These are phyloP conservation scores for Gobionotothen gibberifrons DNA, from an alignment of 2,797 vertebrate genomes.

Conservation along the genomic window DNA sequence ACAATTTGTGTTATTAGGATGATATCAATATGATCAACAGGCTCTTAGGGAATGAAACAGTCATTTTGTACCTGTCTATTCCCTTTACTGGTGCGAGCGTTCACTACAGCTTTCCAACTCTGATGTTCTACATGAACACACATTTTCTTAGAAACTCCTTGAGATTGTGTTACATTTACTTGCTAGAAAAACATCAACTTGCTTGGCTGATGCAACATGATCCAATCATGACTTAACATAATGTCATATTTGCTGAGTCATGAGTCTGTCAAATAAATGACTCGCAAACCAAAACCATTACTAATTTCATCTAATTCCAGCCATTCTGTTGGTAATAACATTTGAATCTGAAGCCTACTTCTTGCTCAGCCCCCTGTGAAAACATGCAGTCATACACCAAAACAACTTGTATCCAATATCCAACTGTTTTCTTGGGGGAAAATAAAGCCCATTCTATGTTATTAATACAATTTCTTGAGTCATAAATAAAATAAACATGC, in stretches of 20 bases:
- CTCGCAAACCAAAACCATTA: slow-evolving; percentile 22
- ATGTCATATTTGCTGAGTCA: slow-evolving; percentile 26
- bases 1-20: background rate
- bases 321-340: slow-evolving; percentile 16
- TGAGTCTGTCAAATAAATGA: slow-evolving; percentile 37
- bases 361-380: slow-evolving; percentile 12
- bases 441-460: slow-evolving; percentile 3
- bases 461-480: slow-evolving; percentile 25
- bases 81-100: too few species aligned
- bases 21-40: background rate
- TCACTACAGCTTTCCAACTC: background rate
- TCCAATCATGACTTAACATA: slow-evolving; percentile 1
- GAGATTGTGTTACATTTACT: background rate
- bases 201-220: slow-evolving; percentile 12
- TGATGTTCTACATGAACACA: background rate
- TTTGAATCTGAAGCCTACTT: slow-evolving; percentile 18
- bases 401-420: slow-evolving; percentile 6
- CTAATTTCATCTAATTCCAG: slow-evolving; percentile 31
- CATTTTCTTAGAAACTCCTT: slow-evolving; percentile 1
- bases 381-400: slow-evolving; percentile 27
- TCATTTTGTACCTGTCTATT: too few species aligned
- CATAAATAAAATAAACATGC: slow-evolving; percentile 23
- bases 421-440: slow-evolving; percentile 34
- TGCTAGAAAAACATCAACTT: slow-evolving; percentile 5
- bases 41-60: background rate